These are phyloP conservation scores for Nomada fabriciana DNA, from an alignment of 2,888 invertebrate genomes.

Conservation along the genomic window DNA sequence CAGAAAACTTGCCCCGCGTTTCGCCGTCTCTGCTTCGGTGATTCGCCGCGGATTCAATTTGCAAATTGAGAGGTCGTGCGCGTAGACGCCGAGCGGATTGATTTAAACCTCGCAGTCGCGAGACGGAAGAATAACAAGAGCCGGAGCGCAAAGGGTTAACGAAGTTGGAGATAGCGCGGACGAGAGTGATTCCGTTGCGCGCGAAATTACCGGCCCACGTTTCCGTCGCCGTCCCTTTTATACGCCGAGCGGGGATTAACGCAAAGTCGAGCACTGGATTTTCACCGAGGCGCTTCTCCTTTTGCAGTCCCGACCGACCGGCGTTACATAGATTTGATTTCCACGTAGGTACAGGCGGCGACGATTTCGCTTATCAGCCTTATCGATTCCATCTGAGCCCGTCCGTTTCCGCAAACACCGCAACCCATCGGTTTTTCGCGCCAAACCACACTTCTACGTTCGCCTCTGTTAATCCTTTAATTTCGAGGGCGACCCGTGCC, in stretches of 20 bases:
- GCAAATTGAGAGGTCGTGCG: neutral
- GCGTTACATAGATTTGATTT: slow-evolving; percentile 60
- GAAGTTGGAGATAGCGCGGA: slow-evolving; percentile 26
- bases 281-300: slow-evolving; percentile 24
- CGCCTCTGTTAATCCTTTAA: neutral
- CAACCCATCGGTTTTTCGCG: neutral
- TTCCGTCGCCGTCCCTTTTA: slow-evolving; percentile 21
- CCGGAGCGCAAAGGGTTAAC: slow-evolving; percentile 28
- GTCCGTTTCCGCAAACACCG: slow-evolving; percentile 4
- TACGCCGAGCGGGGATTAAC: slow-evolving; percentile 38
- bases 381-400: slow-evolving; percentile 34
- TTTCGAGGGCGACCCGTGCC: neutral
- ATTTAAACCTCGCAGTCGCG: slow-evolving; percentile 7
- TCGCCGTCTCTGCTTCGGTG: no score
- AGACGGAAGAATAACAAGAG: slow-evolving; percentile 4
- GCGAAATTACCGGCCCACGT: slow-evolving; percentile 27
- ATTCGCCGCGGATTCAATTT: neutral
- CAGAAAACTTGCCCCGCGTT: neutral
- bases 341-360: slow-evolving; percentile 44
- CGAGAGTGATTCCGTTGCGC: slow-evolving; percentile 21
- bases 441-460: neutral
- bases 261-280: slow-evolving; percentile 41
- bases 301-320: slow-evolving; percentile 38
- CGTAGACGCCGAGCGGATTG: neutral
- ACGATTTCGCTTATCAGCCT: slow-evolving; percentile 49